These are phyloP conservation scores for Harpagus bidentatus DNA, from an alignment of 2,113 vertebrate species.

Conservation along the genomic window DNA sequence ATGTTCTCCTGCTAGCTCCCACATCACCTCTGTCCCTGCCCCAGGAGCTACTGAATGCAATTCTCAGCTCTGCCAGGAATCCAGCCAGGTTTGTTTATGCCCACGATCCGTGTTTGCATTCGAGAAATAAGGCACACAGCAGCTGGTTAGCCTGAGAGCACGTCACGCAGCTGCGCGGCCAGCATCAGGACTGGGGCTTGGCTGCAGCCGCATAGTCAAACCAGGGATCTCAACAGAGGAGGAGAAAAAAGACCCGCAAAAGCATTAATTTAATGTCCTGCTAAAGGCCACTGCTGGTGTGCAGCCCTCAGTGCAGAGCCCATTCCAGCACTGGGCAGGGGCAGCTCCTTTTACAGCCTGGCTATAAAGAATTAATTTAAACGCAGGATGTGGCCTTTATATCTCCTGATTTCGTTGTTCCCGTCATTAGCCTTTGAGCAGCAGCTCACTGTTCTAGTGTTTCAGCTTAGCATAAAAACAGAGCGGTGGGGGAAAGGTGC, in stretches of 20 bases:
- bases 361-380: constrained; percentile 20
- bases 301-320: not conserved
- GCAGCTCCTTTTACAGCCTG: not conserved
- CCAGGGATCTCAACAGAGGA: not conserved
- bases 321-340: not conserved
- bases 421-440: not conserved
- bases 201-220: not conserved
- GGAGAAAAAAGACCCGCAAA: not conserved
- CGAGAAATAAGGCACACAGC: not conserved
- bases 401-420: not conserved
- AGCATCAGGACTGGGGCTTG: not conserved
- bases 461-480: not conserved
- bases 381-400: not conserved
- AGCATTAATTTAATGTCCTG: not conserved
- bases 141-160: not conserved
- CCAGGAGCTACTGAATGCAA: not conserved
- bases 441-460: not conserved
- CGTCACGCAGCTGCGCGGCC: accelerated
- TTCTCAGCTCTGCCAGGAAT: not conserved
- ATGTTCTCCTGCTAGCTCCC: not conserved
- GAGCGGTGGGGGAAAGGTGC: not conserved
- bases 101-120: accelerated
- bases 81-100: not conserved
- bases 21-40: not conserved
- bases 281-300: not conserved